A percentile compares a stretch with the other conserved stretches of the same genome.
Evolutionary conservation across 2,113 vertebrate species (phyloP).

Genomic region (Solea senegalensis): DNA sequence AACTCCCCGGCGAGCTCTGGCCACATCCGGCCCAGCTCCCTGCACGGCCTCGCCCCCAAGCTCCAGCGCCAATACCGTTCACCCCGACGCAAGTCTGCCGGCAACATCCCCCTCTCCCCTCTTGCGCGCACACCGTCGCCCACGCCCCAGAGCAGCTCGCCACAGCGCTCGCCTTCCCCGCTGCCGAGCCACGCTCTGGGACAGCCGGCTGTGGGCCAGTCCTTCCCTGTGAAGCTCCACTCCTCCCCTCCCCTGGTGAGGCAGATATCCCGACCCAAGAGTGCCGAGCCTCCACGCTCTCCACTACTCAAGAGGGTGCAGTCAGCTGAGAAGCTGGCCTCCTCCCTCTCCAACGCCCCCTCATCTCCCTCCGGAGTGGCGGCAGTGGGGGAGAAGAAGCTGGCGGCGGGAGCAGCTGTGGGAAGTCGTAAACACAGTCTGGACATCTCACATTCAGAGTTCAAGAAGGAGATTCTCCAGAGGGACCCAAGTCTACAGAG

Average conservation of each 20-base stretch:
- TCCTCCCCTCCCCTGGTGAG: slow-evolving; percentile 91
- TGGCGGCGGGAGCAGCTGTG: slow-evolving; percentile 42
- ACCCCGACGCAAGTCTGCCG: slow-evolving; percentile 93
- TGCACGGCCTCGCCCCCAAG: slow-evolving; percentile 95
- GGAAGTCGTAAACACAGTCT: slow-evolving; percentile 89
- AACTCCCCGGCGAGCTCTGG: slow-evolving; percentile 95
- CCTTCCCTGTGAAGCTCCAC: slow-evolving; percentile 92
- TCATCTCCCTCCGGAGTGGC: slow-evolving; percentile 84
- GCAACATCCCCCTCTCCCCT: slow-evolving; percentile 95
- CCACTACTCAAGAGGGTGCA: slow-evolving; percentile 97
- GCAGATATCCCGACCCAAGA: slow-evolving; percentile 94
- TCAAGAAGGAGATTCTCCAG: slow-evolving; percentile 94
- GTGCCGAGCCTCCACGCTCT: slow-evolving; percentile 91
- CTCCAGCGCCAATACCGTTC: slow-evolving; percentile 97
- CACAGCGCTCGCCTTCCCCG: slow-evolving; percentile 93
- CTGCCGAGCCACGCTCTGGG: slow-evolving; percentile 84
- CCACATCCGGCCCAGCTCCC: slow-evolving; percentile 95
- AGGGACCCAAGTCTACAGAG: slow-evolving; percentile 88
- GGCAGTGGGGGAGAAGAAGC: slow-evolving; percentile 28
- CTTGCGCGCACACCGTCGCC: slow-evolving; percentile 95
- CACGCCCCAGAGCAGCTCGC: slow-evolving; percentile 91
- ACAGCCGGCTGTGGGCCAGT: slow-evolving; percentile 79
- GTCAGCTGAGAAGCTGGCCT: slow-evolving; percentile 91
- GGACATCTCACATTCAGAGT: slow-evolving; percentile 90
- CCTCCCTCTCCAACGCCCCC: slow-evolving; percentile 86